phyloP scores from a whole-genome alignment of 2,888 invertebrate genomes.

The Latrodectus elegans region DNA sequence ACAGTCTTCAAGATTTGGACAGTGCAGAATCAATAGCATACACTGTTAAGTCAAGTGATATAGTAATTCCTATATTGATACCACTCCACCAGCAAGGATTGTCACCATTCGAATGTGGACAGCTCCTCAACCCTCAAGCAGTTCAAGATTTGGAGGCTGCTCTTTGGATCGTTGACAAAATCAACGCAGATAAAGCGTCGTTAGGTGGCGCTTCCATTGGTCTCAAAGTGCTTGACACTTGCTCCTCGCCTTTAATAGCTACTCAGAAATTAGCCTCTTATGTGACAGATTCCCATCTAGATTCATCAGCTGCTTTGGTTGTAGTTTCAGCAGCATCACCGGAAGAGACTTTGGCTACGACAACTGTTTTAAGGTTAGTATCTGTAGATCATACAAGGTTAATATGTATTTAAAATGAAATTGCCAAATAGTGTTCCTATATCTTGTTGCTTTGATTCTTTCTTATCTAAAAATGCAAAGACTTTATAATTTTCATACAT shows the following conservation, averaged over 20 bases:
- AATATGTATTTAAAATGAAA: too few relatives aligned
- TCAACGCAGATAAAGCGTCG: slow-evolving; percentile 67
- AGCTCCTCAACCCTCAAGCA: slow-evolving; percentile 71
- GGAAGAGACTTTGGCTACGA: slow-evolving; percentile 49
- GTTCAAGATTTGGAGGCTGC: slow-evolving; percentile 75
- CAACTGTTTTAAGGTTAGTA: slow-evolving; percentile 33
- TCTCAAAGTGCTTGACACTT: slow-evolving; percentile 65
- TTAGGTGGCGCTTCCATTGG: slow-evolving; percentile 63
- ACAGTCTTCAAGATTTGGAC: slow-evolving; percentile 29
- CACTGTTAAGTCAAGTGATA: slow-evolving; percentile 13
- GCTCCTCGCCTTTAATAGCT: slow-evolving; percentile 63
- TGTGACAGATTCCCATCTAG: slow-evolving; percentile 19
- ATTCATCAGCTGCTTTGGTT: slow-evolving; percentile 18
- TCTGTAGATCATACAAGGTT: neutral
- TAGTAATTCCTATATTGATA: slow-evolving; percentile 59
- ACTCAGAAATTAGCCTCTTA: slow-evolving; percentile 61
- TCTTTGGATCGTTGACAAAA: slow-evolving; percentile 74
- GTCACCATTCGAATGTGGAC: slow-evolving; percentile 73
- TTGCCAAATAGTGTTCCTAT: too few relatives aligned
- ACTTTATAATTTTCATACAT: too few relatives aligned
- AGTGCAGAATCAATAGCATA: slow-evolving; percentile 11
- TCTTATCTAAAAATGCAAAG: too few relatives aligned
- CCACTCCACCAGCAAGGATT: slow-evolving; percentile 74
- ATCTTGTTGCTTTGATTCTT: too few relatives aligned
- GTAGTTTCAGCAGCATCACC: slow-evolving; percentile 34